Percentiles rank a stretch among this genome's conserved stretches.
Evolutionary conservation across 1,140 invertebrate species (phyloP).

Genomic region (Drosophila trapezifrons): DNA sequence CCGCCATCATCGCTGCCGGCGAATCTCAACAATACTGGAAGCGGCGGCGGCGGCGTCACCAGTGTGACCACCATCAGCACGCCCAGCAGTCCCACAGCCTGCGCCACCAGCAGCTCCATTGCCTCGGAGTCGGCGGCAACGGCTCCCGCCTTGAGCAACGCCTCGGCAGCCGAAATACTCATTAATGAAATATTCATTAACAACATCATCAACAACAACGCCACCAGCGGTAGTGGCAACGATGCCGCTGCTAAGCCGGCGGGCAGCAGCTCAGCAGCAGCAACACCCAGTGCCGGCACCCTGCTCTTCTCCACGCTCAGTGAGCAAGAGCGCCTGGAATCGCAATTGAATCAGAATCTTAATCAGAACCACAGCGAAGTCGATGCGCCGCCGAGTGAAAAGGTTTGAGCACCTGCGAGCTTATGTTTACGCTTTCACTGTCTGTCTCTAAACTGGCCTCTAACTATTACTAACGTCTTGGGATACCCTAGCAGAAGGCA

Average conservation of each 20-base stretch:
- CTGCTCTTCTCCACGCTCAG: conserved; percentile 86
- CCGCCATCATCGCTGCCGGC: conserved; percentile 63
- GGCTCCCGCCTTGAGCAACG: conserved; percentile 65
- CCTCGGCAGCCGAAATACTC: conserved; percentile 80
- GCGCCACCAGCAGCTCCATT: conserved; percentile 36
- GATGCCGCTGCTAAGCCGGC: conserved; percentile 58
- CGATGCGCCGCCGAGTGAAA: conserved; percentile 68
- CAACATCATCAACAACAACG: conserved; percentile 83
- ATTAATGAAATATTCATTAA: conserved; percentile 84
- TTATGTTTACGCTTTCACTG: conserved; percentile 51
- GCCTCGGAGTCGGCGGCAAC: conserved; percentile 17
- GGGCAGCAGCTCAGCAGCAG: conserved; percentile 15
- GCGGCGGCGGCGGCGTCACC: conserved; percentile 36
- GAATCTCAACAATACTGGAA: conserved; percentile 59
- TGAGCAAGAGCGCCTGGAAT: conserved; percentile 85
- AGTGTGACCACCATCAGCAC: conserved; percentile 71
- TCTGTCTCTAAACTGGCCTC: conserved; percentile 56
- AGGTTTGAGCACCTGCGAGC: conserved; percentile 61
- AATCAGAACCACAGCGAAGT: conserved; percentile 58
- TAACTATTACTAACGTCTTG: conserved; percentile 51
- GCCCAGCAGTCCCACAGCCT: conserved; percentile 50
- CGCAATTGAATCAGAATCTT: conserved; percentile 68
- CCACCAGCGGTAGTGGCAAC: conserved; percentile 37
- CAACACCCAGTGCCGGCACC: conserved; percentile 84
- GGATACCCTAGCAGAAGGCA: conserved; percentile 63